These are phyloP conservation scores for Apocrypta bakeri DNA, from an alignment of 1,140 invertebrate species.

Conservation along the genomic window DNA sequence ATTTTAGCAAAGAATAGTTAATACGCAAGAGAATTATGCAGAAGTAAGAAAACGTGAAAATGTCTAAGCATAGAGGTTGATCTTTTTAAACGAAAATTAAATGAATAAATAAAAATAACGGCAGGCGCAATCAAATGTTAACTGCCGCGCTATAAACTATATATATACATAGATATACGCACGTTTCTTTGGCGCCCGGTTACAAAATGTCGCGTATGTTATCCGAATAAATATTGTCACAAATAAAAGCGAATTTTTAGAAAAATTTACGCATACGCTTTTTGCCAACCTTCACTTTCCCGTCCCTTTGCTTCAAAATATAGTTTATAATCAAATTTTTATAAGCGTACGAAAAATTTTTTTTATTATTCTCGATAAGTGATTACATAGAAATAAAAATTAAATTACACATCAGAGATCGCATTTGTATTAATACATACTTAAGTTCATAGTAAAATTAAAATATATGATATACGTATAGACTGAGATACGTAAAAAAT, in stretches of 20 bases:
- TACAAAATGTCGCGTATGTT: conserved; percentile 46
- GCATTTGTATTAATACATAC: conserved; percentile 17
- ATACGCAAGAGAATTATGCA: not conserved
- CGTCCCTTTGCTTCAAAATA: not conserved
- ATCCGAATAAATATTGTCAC: conserved; percentile 51
- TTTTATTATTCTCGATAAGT: conserved; percentile 9
- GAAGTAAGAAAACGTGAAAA: not conserved
- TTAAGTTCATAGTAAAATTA: conserved; percentile 16
- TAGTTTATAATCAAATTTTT: not conserved
- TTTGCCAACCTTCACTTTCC: not conserved
- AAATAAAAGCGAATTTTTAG: conserved; percentile 56
- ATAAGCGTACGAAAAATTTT: not conserved
- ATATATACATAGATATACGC: conserved; percentile 38
- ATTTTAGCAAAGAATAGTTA: conserved; percentile 22
- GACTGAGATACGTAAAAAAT: not conserved
- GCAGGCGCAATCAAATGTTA: conserved; percentile 23
- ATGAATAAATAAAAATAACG: conserved; percentile 19
- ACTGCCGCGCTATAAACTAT: conserved; percentile 32
- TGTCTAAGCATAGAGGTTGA: not conserved
- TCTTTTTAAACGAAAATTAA: not conserved
- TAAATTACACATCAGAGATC: not conserved
- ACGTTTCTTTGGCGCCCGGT: conserved; percentile 39
- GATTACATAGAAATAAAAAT: conserved; percentile 19
- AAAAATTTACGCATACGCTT: conserved; percentile 28
- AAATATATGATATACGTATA: not conserved